These are phyloP conservation scores for Bradysia coprophila DNA, from an alignment of 1,140 invertebrate species.

Conservation along the genomic window DNA sequence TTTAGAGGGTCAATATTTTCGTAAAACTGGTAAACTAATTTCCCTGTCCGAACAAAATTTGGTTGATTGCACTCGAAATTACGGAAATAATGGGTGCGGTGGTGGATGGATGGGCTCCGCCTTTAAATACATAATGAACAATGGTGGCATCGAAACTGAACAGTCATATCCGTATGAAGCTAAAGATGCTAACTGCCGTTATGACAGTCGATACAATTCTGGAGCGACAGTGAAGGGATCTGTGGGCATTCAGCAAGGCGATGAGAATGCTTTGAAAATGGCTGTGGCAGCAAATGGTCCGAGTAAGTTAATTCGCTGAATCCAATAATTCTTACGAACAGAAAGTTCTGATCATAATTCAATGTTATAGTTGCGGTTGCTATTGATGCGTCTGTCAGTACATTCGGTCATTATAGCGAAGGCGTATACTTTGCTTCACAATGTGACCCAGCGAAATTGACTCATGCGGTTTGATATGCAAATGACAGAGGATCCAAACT, in stretches of 20 bases:
- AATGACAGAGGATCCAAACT: slow-evolving; percentile 51
- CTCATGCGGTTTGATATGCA: slow-evolving; percentile 69
- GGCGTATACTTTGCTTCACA: slow-evolving; percentile 39
- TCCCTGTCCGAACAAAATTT: slow-evolving; percentile 31
- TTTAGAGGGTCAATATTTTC: slow-evolving; percentile 47
- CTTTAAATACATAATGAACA: slow-evolving; percentile 39
- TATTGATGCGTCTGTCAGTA: slow-evolving; percentile 75
- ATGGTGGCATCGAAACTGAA: slow-evolving; percentile 75
- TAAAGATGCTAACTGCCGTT: slow-evolving; percentile 47
- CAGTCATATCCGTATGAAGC: slow-evolving; percentile 73
- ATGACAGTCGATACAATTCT: slow-evolving; percentile 51
- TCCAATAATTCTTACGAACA: too few species aligned
- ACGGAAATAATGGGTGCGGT: slow-evolving; percentile 37
- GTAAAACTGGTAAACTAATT: slow-evolving; percentile 39
- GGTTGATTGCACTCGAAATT: slow-evolving; percentile 22
- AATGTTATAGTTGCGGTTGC: slow-evolving; percentile 66
- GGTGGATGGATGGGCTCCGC: slow-evolving; percentile 36
- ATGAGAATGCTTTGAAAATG: slow-evolving; percentile 49
- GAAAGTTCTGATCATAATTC: too few species aligned
- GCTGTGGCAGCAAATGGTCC: slow-evolving; percentile 85
- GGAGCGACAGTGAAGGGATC: slow-evolving; percentile 45
- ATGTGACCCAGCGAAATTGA: slow-evolving; percentile 50
- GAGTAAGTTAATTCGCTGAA: too few species aligned
- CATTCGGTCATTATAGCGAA: slow-evolving; percentile 42
- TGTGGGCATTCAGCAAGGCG: slow-evolving; percentile 43